Evolutionary conservation across 2,888 invertebrate species (phyloP).

Genomic region (Agrotis puta): DNA sequence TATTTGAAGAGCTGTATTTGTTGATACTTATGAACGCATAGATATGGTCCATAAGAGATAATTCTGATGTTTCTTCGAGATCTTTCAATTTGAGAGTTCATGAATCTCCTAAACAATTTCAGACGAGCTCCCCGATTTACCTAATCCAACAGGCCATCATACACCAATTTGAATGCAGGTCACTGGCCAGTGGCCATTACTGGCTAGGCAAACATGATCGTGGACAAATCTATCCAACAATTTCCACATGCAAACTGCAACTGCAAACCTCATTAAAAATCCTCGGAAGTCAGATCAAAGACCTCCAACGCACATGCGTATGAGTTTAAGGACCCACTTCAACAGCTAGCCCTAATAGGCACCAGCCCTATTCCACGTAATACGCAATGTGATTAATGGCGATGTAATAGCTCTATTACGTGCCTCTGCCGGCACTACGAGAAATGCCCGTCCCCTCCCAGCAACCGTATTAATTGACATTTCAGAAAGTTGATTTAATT

Average conservation of each 20-base stretch:
- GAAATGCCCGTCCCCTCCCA: constrained; percentile 51
- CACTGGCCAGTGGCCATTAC: neutral
- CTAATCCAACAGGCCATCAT: neutral
- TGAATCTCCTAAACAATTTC: neutral
- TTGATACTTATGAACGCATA: neutral
- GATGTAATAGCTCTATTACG: constrained; percentile 71
- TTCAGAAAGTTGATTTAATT: constrained; percentile 69
- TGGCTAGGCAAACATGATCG: neutral
- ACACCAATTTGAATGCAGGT: neutral
- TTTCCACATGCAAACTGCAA: neutral
- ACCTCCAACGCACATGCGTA: constrained; percentile 2
- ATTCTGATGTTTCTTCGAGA: neutral
- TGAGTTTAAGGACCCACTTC: constrained; percentile 26
- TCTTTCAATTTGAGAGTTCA: neutral
- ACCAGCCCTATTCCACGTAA: constrained; percentile 59
- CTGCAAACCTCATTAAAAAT: constrained; percentile 28
- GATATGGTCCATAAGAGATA: neutral
- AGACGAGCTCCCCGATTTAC: neutral
- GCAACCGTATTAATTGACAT: constrained; percentile 66
- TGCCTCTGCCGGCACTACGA: constrained; percentile 51
- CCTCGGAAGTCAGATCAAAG: constrained; percentile 15
- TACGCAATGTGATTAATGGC: constrained; percentile 72
- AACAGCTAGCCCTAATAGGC: constrained; percentile 26
- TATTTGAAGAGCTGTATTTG: neutral
- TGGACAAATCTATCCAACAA: neutral